Base-by-base conservation (phyloP, 2,888 invertebrate species). In the Ectemnius continuus region DNA sequence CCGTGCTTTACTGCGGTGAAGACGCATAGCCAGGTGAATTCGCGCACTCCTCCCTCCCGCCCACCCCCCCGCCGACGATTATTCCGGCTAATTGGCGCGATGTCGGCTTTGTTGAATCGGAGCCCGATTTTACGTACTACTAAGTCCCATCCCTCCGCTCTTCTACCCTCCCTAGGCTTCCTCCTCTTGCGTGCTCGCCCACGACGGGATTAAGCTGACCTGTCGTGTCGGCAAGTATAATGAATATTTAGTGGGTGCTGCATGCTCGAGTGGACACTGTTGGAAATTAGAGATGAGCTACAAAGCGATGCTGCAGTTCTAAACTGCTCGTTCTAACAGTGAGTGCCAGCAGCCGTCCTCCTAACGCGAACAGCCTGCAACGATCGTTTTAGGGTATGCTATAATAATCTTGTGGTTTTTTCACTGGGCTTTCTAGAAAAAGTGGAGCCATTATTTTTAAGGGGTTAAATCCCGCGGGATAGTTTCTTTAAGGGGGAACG, bases 391-490 rank as follows among this genome's bases (percentile, higher is more conserved):
- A 2, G 36, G 5, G 36, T 36, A 11, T 36, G 36, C 36, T 6
- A 6, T 6, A 11, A 36, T 6, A 36, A 11, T 8, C 8, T 11
- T 36, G 5, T 36, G 36, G 5, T 8, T 36, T 36, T 36, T 36
- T 36, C 36, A 1, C 8, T 1, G 8, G 5, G 0, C 36, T 36
- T 36, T 36, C 8, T 36, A 36, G 36, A 36, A 36, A 36, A 36
- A 36, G 36, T 11, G 11, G 36, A 36, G 36, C 36, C 78, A 80
- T 79, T 73, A 83, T 86, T 86, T 83, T 85, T 81, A 79, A 78
- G 64, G 81, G 13, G 57, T 36, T 36, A 36, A 23, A 36, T 36
- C 36, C 79, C 78, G 79, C 74, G 81, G 71, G 60, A 48, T 60
- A 52, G 46, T 61, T 70, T 46, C 65, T 67, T 58, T 61, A 66